Evolutionary conservation across 2,888 invertebrate species (phyloP).

Genomic region (Trachelus iudaicus): DNA sequence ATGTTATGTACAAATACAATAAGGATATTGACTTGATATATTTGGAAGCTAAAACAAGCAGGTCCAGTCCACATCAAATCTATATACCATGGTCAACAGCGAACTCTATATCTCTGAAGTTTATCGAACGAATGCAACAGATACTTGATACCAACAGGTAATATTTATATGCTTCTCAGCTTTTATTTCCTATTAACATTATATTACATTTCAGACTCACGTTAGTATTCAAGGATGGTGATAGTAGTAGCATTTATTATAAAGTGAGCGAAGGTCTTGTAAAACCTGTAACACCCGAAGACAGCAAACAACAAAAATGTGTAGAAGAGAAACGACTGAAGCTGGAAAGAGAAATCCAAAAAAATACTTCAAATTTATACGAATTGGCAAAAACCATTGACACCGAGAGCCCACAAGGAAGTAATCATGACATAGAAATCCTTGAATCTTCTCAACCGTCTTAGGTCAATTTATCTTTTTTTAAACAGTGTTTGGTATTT

Average conservation of each 20-base stretch:
- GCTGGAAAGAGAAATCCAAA: slow-evolving; percentile 52
- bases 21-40: slow-evolving; percentile 61
- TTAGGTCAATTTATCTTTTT: background rate
- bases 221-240: slow-evolving; percentile 58
- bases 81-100: slow-evolving; percentile 65
- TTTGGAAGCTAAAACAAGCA: slow-evolving; percentile 62
- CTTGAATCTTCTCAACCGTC: background rate
- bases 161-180: slow-evolving; percentile 11
- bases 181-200: slow-evolving; percentile 8
- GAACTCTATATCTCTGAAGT: slow-evolving; percentile 58
- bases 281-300: slow-evolving; percentile 52
- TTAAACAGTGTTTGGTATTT: background rate
- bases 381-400: slow-evolving; percentile 50
- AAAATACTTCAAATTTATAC: slow-evolving; percentile 56
- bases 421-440: background rate
- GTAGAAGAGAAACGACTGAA: slow-evolving; percentile 46
- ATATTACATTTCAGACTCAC: slow-evolving; percentile 45
- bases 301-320: slow-evolving; percentile 42
- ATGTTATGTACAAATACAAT: slow-evolving; percentile 65
- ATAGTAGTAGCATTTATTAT: slow-evolving; percentile 58
- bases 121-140: slow-evolving; percentile 65
- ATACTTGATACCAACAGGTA: slow-evolving; percentile 52
- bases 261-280: slow-evolving; percentile 49
- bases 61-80: slow-evolving; percentile 52
- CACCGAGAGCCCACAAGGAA: slow-evolving; percentile 14